phyloP scores from a whole-genome alignment of 2,113 vertebrate species.

The Pygoscelis antarcticus region DNA sequence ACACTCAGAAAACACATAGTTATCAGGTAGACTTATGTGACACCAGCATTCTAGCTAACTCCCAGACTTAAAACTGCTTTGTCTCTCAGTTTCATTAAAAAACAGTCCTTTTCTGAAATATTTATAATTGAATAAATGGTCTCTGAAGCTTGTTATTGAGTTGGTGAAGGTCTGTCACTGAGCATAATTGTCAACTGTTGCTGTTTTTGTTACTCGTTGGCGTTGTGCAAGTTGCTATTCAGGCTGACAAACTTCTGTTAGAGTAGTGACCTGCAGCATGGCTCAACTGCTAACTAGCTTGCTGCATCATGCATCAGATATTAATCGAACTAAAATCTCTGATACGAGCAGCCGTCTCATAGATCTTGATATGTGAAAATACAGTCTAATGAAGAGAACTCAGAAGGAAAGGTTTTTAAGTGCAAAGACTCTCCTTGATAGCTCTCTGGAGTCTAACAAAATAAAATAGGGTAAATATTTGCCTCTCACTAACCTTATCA shows the following conservation, averaged over 20 bases:
- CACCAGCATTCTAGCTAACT: neutral
- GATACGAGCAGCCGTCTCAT: neutral
- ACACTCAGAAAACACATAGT: neutral
- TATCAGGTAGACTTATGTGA: neutral
- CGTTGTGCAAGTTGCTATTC: neutral
- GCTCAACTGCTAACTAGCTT: neutral
- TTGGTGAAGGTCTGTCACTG: neutral
- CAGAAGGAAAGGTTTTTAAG: neutral
- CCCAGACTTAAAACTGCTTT: neutral
- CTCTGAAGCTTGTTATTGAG: neutral
- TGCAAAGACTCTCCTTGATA: neutral
- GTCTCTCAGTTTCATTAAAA: neutral
- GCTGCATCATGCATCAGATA: neutral
- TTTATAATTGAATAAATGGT: neutral
- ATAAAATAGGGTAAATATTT: neutral
- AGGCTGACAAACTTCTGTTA: neutral
- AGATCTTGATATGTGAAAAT: neutral
- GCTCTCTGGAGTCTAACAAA: neutral
- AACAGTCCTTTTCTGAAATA: neutral
- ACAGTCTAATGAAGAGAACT: neutral
- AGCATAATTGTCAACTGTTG: neutral
- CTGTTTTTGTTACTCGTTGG: neutral
- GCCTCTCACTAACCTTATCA: neutral
- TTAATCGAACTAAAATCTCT: neutral
- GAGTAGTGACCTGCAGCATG: neutral